Evolutionary conservation across 37 sponge, comb jelly and placozoan species (phyloP), one percentile per base, ranked within the genome.

Genomic region (Hormiphora californensis): DNA sequence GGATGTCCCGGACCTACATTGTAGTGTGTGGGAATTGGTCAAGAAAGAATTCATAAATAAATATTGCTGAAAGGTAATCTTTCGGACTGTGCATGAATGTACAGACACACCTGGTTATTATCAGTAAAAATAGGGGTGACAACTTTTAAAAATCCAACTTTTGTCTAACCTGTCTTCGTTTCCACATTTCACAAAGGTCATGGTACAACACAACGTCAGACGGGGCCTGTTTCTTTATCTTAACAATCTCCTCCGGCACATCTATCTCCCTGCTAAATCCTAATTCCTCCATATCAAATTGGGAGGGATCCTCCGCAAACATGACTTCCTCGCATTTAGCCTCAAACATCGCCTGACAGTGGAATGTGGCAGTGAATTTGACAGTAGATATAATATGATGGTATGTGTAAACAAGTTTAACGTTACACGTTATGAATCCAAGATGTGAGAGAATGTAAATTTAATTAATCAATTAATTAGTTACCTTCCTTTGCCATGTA

Each of bases 101-200:
- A n/a, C n/a, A n/a, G n/a, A n/a, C n/a, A n/a, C n/a, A n/a, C n/a
- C n/a, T n/a, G n/a, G n/a, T n/a, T n/a, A n/a, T n/a, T n/a, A n/a
- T n/a, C n/a, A n/a, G n/a, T n/a, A n/a, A n/a, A n/a, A n/a, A n/a
- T n/a, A n/a, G n/a, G n/a, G n/a, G n/a, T n/a, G n/a, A n/a, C n/a
- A n/a, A n/a, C n/a, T n/a, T n/a, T n/a, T n/a, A n/a, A n/a, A n/a
- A n/a, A n/a, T n/a, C n/a, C n/a, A n/a, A n/a, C n/a, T n/a, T n/a
- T n/a, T n/a, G n/a, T n/a, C n/a, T 57, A 28, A 33, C 46, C 44
- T 73, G 81, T 73, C 81, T 73, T 25, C 81, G 4, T 36, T 73
- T 73, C 81, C 81, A 73, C 81, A 73, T 73, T 40, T 73, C 81
- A 23, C 32, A 4, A n/a, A 73, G 46, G 25, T 73, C 81, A 30